Conservation (phyloP, 2,113 vertebrate species). For the Leptosomus discolor region DNA sequence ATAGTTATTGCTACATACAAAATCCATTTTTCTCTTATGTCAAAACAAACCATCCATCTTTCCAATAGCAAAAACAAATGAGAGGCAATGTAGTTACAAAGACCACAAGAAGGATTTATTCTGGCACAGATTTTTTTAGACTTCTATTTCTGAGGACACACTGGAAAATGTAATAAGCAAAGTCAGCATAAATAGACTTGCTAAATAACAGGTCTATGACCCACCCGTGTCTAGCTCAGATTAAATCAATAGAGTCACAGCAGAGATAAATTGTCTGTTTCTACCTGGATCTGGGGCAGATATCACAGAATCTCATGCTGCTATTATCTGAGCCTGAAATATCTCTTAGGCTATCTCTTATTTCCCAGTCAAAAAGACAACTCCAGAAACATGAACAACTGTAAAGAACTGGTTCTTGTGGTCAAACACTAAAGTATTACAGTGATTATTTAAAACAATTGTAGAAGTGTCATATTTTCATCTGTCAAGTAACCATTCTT, state of each 20-base stretch:
- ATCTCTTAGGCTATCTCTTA: not conserved
- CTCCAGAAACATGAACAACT: not conserved
- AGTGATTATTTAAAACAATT: not conserved
- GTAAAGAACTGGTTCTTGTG: not conserved
- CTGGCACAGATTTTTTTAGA: not conserved
- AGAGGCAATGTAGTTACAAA: not conserved
- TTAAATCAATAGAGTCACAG: not conserved
- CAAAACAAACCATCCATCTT: not conserved
- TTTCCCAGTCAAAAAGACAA: not conserved
- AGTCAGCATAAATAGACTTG: not conserved
- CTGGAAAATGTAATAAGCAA: not conserved
- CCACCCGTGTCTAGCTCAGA: not conserved
- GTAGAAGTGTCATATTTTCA: not conserved
- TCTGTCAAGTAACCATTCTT: not conserved
- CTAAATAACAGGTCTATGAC: not conserved
- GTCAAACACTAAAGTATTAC: not conserved
- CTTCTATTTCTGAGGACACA: not conserved
- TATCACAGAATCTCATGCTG: not conserved
- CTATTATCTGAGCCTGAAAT: not conserved
- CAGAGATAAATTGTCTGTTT: not conserved
- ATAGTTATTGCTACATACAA: not conserved
- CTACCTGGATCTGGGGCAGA: not conserved
- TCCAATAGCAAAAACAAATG: not conserved
- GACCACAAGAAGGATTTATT: not conserved
- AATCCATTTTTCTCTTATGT: not conserved